Base-by-base conservation (phyloP, 2,797 vertebrate genomes). In the Nasua narica region DNA sequence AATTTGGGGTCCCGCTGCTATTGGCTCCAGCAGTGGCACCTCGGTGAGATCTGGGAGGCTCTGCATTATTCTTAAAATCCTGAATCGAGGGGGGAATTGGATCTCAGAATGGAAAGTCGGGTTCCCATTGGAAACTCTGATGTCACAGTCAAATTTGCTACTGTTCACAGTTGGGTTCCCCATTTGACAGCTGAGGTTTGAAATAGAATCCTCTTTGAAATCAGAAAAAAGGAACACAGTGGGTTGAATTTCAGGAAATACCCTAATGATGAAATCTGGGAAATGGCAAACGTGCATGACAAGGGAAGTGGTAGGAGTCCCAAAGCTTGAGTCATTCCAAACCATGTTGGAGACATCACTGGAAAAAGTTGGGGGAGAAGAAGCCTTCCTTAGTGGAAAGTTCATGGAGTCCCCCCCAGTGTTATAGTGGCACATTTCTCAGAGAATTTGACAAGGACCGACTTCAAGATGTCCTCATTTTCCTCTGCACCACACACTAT, bases 181-280 rank as follows among this genome's bases (percentile, higher is more conserved):
- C 58, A 48, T 89, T 72, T 83, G 72, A 96, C 76, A 90, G 84
- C 48, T 62, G 69, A 91, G 35, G 52, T 56, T 92, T 52, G 82
- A 91, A 97, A 97, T 13, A 48, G 82, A 94, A 86, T 95, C 56
- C 23, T 81, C 93, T 92, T 74, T 56, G 76, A 95, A 97, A 96
- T 96, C 40, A 91, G 54, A 74, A 81, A 77, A 95, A 96, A 97
- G 37, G 9, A 92, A 92, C 27, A 29, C 7, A n/a, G 86, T 78
- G 62, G 35, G 15, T 58, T 97, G 77, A 82, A 92, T 95, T 96
- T 97, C 90, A 94, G 90, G 72, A 96, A 97, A 97, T 95, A 54
- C 94, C 56, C 78, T 94, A 48, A 90, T 97, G 90, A 79, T 91
- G 93, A 96, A 97, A 98, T 94, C 74, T 86, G 62, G 94, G 95